A percentile compares a stretch with the other conserved stretches of the same genome.
Evolutionary conservation across 2,113 vertebrate genomes (phyloP).

Genomic region (Pachycephala philippinensis): DNA sequence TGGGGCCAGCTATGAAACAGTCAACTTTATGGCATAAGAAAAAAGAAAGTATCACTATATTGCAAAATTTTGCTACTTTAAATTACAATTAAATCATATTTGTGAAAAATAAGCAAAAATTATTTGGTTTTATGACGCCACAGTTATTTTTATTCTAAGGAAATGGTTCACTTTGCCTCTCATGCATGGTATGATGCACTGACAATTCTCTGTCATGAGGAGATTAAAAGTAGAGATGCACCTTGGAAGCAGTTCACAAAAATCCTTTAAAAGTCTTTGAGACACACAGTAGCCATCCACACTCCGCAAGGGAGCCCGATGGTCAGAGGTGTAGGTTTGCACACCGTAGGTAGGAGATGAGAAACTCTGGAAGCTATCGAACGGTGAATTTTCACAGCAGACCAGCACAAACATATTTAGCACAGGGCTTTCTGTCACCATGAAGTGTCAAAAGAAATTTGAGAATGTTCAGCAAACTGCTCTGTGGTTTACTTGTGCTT

Average conservation of each 20-base stretch:
- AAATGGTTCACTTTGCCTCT: not conserved
- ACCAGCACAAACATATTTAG: slow-evolving; percentile 49
- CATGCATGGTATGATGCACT: not conserved
- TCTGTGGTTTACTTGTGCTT: slow-evolving; percentile 5
- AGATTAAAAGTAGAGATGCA: slow-evolving; percentile 4
- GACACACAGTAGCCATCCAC: not conserved
- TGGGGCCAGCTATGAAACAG: not conserved
- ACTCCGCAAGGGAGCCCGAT: slow-evolving; percentile 17
- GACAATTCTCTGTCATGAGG: not conserved
- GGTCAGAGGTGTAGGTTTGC: slow-evolving; percentile 28
- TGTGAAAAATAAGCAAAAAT: not conserved
- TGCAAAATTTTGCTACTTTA: not conserved
- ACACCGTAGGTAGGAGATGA: slow-evolving; percentile 53
- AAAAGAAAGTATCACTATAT: not conserved
- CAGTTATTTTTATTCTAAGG: not conserved
- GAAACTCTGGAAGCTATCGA: slow-evolving; percentile 23
- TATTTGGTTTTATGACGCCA: not conserved
- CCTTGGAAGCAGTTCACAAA: not conserved
- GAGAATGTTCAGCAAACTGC: not conserved
- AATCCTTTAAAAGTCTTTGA: slow-evolving; percentile 67
- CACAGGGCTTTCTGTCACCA: slow-evolving; percentile 25
- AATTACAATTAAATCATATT: not conserved
- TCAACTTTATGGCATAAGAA: not conserved
- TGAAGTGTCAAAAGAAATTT: slow-evolving; percentile 53
- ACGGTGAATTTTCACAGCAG: slow-evolving; percentile 69